Percentiles rank a stretch among this genome's conserved stretches.
These are phyloP conservation scores for Eucera pruinosa DNA, from an alignment of 2,888 invertebrate genomes.

Conservation along the genomic window DNA sequence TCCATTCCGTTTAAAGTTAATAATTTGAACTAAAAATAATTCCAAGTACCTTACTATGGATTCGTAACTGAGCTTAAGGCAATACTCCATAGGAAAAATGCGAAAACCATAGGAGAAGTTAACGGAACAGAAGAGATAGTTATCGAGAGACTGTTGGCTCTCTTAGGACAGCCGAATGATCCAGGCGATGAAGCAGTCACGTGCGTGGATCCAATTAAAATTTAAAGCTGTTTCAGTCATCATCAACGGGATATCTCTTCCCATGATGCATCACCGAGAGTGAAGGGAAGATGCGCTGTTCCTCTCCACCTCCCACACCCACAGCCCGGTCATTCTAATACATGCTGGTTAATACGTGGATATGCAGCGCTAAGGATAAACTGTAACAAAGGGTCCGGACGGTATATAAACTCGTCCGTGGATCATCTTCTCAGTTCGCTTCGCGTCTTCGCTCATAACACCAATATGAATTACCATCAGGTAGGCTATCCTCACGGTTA, in stretches of 20 bases:
- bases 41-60: too few species aligned
- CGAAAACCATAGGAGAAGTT: too few species aligned
- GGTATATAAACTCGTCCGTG: constrained; percentile 80
- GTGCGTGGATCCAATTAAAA: constrained; percentile 81
- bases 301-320: constrained; percentile 73
- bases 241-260: constrained; percentile 67
- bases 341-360: constrained; percentile 68
- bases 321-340: constrained; percentile 74
- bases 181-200: constrained; percentile 52
- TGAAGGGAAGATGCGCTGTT: constrained; percentile 81
- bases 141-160: too few species aligned
- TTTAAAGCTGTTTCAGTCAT: constrained; percentile 73
- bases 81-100: too few species aligned
- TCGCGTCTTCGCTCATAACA: constrained; percentile 77
- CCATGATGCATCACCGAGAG: constrained; percentile 76
- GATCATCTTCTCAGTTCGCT: constrained; percentile 80
- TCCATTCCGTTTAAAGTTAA: too few species aligned
- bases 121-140: too few species aligned
- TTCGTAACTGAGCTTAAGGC: too few species aligned
- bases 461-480: constrained; percentile 81
- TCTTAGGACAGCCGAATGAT: constrained; percentile 48
- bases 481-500: constrained; percentile 66
- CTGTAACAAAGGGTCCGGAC: constrained; percentile 81
- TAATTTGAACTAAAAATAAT: too few species aligned
- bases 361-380: constrained; percentile 76